These are phyloP conservation scores for Arbacia lixula DNA, from an alignment of 53 echinoderm and acorn worm species.

Conservation along the genomic window DNA sequence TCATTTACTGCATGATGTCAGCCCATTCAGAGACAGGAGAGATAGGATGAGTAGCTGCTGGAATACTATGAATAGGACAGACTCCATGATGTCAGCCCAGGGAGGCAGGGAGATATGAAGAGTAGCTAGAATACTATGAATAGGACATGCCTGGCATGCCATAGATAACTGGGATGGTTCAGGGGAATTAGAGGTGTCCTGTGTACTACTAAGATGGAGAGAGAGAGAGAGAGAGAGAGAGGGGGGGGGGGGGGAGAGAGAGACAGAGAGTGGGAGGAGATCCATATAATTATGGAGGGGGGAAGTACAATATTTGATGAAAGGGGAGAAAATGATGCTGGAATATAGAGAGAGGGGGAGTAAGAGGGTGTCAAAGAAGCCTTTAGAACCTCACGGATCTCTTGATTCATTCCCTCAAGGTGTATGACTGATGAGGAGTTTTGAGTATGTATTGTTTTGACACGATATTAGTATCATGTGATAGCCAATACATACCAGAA, in stretches of 20 bases:
- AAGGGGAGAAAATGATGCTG: background rate
- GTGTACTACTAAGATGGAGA: background rate
- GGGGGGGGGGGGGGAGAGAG: background rate
- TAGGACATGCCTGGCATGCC: slow-evolving; percentile 28
- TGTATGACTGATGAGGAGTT: no score
- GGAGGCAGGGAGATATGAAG: no score
- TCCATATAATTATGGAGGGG: background rate
- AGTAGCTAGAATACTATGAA: slow-evolving; percentile 41
- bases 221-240: background rate
- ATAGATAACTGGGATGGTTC: background rate
- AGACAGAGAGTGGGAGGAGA: background rate
- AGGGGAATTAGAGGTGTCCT: background rate
- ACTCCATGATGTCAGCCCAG: no score
- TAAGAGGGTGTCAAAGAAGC: background rate
- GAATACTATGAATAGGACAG: slow-evolving; percentile 42
- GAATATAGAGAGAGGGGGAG: background rate
- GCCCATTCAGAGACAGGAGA: no score
- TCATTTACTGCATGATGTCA: no score
- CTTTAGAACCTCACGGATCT: no score
- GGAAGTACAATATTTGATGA: background rate
- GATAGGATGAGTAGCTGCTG: no score
- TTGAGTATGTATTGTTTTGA: no score
- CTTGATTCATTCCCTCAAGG: no score
- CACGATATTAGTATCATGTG: no score
- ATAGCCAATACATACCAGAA: no score